phyloP scores from a whole-genome alignment of 2,797 vertebrate genomes.

The Neostethus bicornis region DNA sequence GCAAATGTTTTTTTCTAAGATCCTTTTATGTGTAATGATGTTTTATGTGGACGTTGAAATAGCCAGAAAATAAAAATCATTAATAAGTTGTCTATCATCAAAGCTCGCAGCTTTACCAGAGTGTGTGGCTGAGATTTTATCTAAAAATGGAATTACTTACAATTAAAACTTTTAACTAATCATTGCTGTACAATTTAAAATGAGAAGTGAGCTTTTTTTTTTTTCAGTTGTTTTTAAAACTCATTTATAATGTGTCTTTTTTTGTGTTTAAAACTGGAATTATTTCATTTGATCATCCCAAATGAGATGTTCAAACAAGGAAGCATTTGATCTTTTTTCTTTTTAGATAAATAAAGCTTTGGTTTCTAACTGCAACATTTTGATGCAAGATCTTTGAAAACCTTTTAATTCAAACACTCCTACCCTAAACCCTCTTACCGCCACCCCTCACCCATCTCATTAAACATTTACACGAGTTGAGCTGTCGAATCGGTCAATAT shows the following conservation, averaged over 20 bases:
- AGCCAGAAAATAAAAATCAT: neutral
- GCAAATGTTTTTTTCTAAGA: neutral
- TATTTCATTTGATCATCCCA: constrained; percentile 15
- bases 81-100: neutral
- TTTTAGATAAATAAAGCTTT: constrained; percentile 13
- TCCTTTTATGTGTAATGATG: neutral
- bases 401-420: neutral
- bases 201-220: neutral
- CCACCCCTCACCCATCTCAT: constrained; percentile 24
- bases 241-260: no score
- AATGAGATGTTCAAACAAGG: constrained; percentile 13
- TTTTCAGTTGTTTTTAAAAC: neutral
- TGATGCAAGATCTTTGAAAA: neutral
- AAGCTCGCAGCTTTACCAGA: neutral
- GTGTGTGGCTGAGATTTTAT: neutral
- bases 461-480: constrained; percentile 33
- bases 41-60: neutral
- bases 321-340: constrained; percentile 13
- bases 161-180: no score
- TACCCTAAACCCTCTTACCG: no score
- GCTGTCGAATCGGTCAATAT: constrained; percentile 28
- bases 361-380: constrained; percentile 15
- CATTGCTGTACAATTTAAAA: neutral
- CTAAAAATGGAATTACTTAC: neutral
- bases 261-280: no score